Evolutionary conservation across 2,888 invertebrate genomes (phyloP).

Genomic region (Nasonovia ribisnigri): DNA sequence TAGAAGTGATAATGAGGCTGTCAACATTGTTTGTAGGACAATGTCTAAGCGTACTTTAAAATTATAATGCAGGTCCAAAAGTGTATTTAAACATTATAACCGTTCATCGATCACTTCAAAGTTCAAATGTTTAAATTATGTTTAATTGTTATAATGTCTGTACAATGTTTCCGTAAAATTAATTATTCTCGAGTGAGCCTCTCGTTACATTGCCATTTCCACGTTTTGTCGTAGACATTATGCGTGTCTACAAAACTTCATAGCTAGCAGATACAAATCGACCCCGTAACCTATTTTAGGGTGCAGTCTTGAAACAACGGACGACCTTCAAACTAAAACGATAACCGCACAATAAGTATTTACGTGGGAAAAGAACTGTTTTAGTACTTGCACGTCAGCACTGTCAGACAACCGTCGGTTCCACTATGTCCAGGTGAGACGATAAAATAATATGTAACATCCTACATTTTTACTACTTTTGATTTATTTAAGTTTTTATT

Average conservation of each 20-base stretch:
- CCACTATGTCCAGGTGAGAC: constrained; percentile 54
- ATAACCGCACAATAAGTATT: constrained; percentile 34
- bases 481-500: background rate
- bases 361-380: background rate
- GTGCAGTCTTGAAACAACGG: constrained; percentile 56
- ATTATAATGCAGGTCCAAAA: background rate
- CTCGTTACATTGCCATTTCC: constrained; percentile 21
- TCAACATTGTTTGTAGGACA: background rate
- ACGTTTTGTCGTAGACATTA: constrained; percentile 33
- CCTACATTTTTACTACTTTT: background rate
- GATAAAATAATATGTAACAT: background rate
- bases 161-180: constrained; percentile 18
- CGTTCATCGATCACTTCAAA: constrained; percentile 7
- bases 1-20: background rate
- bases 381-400: constrained; percentile 43
- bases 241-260: constrained; percentile 49
- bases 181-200: constrained; percentile 23
- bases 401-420: constrained; percentile 32
- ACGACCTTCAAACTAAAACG: constrained; percentile 55
- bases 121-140: constrained; percentile 25
- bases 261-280: constrained; percentile 55
- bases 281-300: constrained; percentile 59
- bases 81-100: background rate
- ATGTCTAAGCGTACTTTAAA: background rate
- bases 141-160: constrained; percentile 10